phyloP scores from a whole-genome alignment of 2,797 vertebrate genomes.

The Kryptopterus vitreolus region DNA sequence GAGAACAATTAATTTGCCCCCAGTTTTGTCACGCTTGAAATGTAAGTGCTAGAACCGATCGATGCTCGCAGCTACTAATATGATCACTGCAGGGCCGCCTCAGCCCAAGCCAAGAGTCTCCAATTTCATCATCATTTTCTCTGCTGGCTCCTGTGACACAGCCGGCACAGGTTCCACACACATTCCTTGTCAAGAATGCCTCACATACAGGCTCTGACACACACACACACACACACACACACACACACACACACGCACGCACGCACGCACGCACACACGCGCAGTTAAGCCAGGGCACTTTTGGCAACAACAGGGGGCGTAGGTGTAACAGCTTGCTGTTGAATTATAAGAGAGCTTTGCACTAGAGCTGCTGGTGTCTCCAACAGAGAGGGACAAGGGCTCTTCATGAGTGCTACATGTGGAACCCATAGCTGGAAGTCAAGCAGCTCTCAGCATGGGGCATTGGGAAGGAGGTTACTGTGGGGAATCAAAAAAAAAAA shows the following conservation, averaged over 20 bases:
- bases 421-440: conserved; percentile 41
- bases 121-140: conserved; percentile 88
- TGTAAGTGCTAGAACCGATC: conserved; percentile 99
- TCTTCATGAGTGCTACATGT: conserved; percentile 39
- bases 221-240: conserved; percentile 13
- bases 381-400: conserved; percentile 31
- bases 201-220: conserved; percentile 32
- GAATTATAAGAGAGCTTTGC: conserved; percentile 18
- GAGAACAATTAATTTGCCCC: conserved; percentile 99
- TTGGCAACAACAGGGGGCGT: conserved; percentile 53
- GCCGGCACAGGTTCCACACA: conserved; percentile 39
- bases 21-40: conserved; percentile 99
- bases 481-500: conserved; percentile 34
- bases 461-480: conserved; percentile 16
- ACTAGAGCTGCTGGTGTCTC: conserved; percentile 17
- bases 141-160: conserved; percentile 48
- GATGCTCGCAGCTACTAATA: conserved; percentile 82
- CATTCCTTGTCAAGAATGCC: conserved; percentile 34
- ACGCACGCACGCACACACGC: neutral
- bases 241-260: conserved; percentile 24
- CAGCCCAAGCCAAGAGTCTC: conserved; percentile 90
- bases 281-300: conserved; percentile 33
- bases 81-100: conserved; percentile 83
- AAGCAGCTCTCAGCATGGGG: conserved; percentile 36
- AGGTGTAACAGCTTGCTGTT: conserved; percentile 41